Evolutionary conservation across 2,113 vertebrate genomes (phyloP).

Genomic region (Shinisaurus crocodilurus): DNA sequence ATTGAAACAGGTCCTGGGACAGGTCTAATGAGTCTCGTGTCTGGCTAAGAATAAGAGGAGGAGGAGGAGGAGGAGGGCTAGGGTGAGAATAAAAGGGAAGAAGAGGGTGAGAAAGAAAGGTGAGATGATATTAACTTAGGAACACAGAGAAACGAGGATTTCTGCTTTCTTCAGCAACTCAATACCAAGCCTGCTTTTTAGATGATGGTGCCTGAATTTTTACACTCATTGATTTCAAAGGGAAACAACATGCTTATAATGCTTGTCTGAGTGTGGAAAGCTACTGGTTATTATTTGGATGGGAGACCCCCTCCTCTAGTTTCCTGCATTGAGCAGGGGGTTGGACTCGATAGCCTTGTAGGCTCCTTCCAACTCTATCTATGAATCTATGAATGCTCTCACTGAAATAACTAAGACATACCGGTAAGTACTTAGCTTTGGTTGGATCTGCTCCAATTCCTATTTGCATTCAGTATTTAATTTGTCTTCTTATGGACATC

Average conservation of each 20-base stretch:
- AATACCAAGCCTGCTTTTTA: background rate
- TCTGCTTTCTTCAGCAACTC: background rate
- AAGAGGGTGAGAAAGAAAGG: background rate
- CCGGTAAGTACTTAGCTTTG: background rate
- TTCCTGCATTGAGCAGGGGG: too few species aligned
- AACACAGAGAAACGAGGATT: background rate
- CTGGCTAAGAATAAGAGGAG: background rate
- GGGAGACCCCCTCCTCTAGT: too few species aligned
- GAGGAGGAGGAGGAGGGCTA: background rate
- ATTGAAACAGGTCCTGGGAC: too few species aligned
- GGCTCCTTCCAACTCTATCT: too few species aligned
- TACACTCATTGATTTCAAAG: background rate
- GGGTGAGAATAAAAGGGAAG: background rate
- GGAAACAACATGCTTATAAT: background rate
- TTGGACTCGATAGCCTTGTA: too few species aligned
- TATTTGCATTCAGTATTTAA: background rate
- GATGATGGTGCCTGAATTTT: background rate
- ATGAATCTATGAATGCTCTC: too few species aligned
- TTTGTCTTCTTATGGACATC: background rate
- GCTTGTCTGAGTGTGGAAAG: too few species aligned
- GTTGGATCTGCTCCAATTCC: background rate
- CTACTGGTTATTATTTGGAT: too few species aligned
- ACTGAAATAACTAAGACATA: background rate
- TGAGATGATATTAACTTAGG: background rate
- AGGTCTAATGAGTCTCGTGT: background rate